phyloP scores from a whole-genome alignment of 2,113 vertebrate species.

The Noturus placidus region DNA sequence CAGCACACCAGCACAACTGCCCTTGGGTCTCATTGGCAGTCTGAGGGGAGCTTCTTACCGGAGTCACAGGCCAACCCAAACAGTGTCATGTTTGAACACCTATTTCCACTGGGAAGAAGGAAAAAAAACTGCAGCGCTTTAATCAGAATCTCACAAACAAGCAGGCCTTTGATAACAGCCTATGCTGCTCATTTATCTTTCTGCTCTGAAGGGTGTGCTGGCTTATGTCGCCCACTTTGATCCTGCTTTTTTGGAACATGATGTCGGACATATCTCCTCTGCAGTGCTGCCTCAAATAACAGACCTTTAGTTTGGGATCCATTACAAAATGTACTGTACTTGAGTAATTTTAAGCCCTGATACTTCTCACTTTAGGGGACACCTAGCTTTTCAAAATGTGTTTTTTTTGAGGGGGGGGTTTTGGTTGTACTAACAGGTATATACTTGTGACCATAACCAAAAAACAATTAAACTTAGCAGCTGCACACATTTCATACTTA shows the following conservation, averaged over 20 bases:
- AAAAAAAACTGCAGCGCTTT: conserved; percentile 53
- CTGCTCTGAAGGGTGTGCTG: conserved; percentile 62
- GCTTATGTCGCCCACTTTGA: conserved; percentile 72
- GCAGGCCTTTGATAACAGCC: conserved; percentile 69
- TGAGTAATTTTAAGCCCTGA: conserved; percentile 41
- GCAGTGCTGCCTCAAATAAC: conserved; percentile 56
- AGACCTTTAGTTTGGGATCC: conserved; percentile 44
- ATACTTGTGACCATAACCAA: conserved; percentile 3
- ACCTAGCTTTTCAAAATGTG: background rate
- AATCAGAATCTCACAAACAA: conserved; percentile 71
- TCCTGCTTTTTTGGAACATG: conserved; percentile 55
- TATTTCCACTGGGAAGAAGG: conserved; percentile 59
- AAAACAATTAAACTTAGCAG: conserved; percentile 11
- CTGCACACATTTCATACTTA: background rate
- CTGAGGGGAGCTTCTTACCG: conserved; percentile 59
- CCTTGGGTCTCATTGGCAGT: conserved; percentile 58
- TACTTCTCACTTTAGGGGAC: conserved; percentile 25
- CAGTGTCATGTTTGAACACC: conserved; percentile 72
- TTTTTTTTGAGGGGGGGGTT: no score
- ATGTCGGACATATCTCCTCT: conserved; percentile 55
- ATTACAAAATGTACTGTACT: background rate
- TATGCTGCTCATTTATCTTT: conserved; percentile 65
- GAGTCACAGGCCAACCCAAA: conserved; percentile 69
- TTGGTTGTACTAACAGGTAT: background rate
- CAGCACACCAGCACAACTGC: conserved; percentile 58